Evolutionary conservation across 1,140 invertebrate species (phyloP), one percentile per base, ranked within the genome.

Genomic region (Spodoptera litura): DNA sequence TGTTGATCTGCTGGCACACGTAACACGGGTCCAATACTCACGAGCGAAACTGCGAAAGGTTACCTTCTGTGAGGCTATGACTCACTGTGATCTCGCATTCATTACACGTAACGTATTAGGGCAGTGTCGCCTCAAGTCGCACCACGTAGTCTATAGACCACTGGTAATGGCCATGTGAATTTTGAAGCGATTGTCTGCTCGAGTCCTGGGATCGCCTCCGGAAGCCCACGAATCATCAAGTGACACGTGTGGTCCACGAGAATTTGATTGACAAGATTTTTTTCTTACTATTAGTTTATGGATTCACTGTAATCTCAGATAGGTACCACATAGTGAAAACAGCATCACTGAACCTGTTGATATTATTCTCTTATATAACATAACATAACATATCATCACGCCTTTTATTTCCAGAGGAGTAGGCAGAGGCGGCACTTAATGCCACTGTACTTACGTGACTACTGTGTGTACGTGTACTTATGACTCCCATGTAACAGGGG

Each of bases 131-230:
- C 49, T 15, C 12, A 9, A 64, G 38, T 64, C 62, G 11, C 49
- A 31, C n/a, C 68, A 72, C 52, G 70, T 72, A 72, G 2, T 20
- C 62, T 64, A 11, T 64, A 66, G 13, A 51, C 27, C 27, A 25
- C 31, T 59, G 35, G 71, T 59, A 73, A 49, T 51, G 20, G 71
- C 59, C 55, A 73, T 51, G 38, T 73, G 56, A 73, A 73, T 73
- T 25, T 49, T 73, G 35, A 73, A 59, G 35, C 55, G 20, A 68
- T 68, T 52, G n/a, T 27, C 35, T 27, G 13, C 11, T 9, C 15
- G 13, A 55, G 64, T 52, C 20, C 49, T 68, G 20, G 49, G 27
- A 15, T 11, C 27, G 44, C 13, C 15, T 61, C 4, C 27, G 25
- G 11, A 38, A 55, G 31, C 27, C 68, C 44, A 12, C 8, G 61